phyloP scores from a whole-genome alignment of 2,888 invertebrate genomes.

The Netelia inedita region DNA sequence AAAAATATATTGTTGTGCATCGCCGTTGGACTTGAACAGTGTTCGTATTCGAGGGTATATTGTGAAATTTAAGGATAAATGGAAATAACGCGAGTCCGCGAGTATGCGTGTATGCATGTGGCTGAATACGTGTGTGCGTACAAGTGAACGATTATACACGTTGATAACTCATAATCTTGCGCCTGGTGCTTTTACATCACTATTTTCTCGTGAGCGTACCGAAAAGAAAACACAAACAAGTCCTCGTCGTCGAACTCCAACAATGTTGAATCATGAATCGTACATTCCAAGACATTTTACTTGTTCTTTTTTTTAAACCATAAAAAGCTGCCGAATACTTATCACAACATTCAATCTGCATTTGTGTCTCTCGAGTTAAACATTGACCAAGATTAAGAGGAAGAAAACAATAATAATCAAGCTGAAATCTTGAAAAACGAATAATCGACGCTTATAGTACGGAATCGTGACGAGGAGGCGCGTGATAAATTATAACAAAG shows the following conservation, averaged over 20 bases:
- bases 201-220: conserved; percentile 58
- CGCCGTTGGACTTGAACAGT: conserved; percentile 61
- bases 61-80: conserved; percentile 30
- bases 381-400: background rate
- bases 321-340: conserved; percentile 12
- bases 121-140: conserved; percentile 47
- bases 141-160: conserved; percentile 18
- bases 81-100: conserved; percentile 24
- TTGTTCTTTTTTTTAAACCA: background rate
- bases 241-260: conserved; percentile 28
- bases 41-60: conserved; percentile 29
- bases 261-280: background rate
- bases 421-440: conserved; percentile 1
- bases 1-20: conserved; percentile 56
- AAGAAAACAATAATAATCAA: conserved; percentile 15
- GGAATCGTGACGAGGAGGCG: background rate
- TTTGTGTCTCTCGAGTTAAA: background rate
- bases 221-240: background rate
- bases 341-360: background rate
- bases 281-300: too few relatives aligned
- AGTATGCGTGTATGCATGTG: conserved; percentile 40
- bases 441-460: conserved; percentile 12
- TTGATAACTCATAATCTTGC: conserved; percentile 23
- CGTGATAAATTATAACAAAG: conserved; percentile 1
- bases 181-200: conserved; percentile 58